Conservation (phyloP, 2,797 vertebrate species). For the Phrynocephalus forsythii region DNA sequence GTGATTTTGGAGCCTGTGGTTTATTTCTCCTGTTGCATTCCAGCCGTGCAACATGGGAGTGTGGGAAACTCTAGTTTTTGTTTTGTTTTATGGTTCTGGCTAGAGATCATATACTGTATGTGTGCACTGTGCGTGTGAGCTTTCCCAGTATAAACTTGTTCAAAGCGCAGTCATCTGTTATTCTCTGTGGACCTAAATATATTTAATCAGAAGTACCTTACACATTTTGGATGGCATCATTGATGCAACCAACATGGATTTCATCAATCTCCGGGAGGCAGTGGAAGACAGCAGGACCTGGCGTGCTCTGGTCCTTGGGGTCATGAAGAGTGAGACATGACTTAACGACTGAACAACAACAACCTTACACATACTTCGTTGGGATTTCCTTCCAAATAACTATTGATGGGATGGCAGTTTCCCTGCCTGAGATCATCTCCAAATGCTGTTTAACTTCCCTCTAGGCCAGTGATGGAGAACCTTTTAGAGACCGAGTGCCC, state of each 20-base stretch:
- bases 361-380: not conserved
- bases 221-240: not conserved
- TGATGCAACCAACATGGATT: not conserved
- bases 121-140: not conserved
- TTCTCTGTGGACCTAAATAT: not conserved
- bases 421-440: not conserved
- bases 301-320: no score
- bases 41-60: conserved; percentile 60
- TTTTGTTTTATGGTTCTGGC: conserved; percentile 56
- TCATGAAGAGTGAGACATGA: no score
- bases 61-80: conserved; percentile 51
- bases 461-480: no score
- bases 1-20: conserved; percentile 71
- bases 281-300: no score
- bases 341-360: no score
- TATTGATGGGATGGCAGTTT: not conserved
- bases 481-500: no score
- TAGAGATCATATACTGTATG: conserved; percentile 47
- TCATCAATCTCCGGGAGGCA: not conserved
- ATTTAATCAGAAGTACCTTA: not conserved
- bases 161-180: conserved; percentile 19
- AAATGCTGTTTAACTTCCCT: not conserved
- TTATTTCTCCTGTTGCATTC: conserved; percentile 64
- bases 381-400: not conserved
- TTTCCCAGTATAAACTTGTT: not conserved